Evolutionary conservation across 2,113 vertebrate species (phyloP).

Genomic region (Geococcyx californianus): DNA sequence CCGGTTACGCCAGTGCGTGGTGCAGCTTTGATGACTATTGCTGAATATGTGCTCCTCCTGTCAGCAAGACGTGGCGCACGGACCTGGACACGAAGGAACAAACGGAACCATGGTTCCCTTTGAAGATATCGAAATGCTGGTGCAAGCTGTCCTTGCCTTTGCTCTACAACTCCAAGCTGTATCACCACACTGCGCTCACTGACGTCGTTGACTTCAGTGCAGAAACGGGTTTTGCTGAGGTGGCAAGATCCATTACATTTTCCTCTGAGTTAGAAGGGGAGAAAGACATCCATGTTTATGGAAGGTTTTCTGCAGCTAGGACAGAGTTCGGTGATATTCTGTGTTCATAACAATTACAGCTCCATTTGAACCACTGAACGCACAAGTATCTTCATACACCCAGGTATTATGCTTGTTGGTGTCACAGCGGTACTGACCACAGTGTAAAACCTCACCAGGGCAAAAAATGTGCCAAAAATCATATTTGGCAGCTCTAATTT

Average conservation of each 20-base stretch:
- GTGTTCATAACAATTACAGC: not conserved
- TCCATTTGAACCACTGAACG: not conserved
- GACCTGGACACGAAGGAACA: not conserved
- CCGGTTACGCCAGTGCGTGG: not conserved
- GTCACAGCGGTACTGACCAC: not conserved
- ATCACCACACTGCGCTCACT: accelerated
- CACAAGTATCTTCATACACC: not conserved
- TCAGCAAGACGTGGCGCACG: not conserved
- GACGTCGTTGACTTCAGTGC: not conserved
- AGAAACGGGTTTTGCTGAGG: not conserved
- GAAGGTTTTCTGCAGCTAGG: not conserved
- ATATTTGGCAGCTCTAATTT: not conserved
- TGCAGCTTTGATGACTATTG: not conserved
- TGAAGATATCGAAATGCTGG: not conserved
- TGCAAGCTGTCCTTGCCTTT: not conserved
- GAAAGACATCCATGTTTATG: not conserved
- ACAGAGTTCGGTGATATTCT: not conserved
- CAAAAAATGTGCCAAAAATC: not conserved
- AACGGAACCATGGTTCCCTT: not conserved
- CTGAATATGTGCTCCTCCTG: not conserved
- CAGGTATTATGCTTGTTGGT: not conserved
- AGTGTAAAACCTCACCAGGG: not conserved
- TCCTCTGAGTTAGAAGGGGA: not conserved
- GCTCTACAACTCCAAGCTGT: not conserved
- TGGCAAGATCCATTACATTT: not conserved